phyloP scores from a whole-genome alignment of 2,797 vertebrate species.

The Fistularia tabacaria region DNA sequence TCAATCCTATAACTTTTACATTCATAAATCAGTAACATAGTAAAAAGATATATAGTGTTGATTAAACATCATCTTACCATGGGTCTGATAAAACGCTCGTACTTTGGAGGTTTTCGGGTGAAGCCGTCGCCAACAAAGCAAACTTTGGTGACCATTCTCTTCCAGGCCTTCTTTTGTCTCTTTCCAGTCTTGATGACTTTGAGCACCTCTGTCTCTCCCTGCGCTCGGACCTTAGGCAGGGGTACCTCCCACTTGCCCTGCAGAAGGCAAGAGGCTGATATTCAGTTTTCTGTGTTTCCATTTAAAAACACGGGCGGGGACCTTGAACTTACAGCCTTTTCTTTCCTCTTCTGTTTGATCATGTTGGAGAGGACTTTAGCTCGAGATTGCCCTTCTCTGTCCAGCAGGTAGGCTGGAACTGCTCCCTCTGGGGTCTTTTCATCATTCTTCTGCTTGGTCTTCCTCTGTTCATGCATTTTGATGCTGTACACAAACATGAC shows the following conservation, averaged over 20 bases:
- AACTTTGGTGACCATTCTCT: conserved; percentile 99
- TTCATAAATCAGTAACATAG: no score
- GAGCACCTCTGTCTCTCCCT: conserved; percentile 96
- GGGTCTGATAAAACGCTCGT: conserved; percentile 97
- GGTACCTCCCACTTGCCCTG: conserved; percentile 99
- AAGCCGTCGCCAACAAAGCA: conserved; percentile 97
- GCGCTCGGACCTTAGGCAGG: conserved; percentile 94
- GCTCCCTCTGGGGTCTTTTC: conserved; percentile 97
- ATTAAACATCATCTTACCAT: conserved; percentile 78
- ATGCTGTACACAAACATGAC: conserved; percentile 73
- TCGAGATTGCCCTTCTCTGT: conserved; percentile 92
- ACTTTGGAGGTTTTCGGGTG: conserved; percentile 96
- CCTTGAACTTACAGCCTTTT: conserved; percentile 89
- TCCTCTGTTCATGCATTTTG: conserved; percentile 98
- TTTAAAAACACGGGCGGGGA: no score
- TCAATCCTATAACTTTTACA: no score
- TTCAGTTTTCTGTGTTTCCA: no score
- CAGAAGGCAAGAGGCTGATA: no score
- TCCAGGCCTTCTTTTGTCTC: conserved; percentile 98
- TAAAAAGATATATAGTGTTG: no score
- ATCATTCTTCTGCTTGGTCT: conserved; percentile 92
- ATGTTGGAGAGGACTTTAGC: conserved; percentile 98
- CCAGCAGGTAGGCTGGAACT: conserved; percentile 90
- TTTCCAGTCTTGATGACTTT: conserved; percentile 96
- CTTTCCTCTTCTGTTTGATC: conserved; percentile 99